phyloP scores from a whole-genome alignment of 2,113 vertebrate genomes.

The Protobothrops flavoviridis region DNA sequence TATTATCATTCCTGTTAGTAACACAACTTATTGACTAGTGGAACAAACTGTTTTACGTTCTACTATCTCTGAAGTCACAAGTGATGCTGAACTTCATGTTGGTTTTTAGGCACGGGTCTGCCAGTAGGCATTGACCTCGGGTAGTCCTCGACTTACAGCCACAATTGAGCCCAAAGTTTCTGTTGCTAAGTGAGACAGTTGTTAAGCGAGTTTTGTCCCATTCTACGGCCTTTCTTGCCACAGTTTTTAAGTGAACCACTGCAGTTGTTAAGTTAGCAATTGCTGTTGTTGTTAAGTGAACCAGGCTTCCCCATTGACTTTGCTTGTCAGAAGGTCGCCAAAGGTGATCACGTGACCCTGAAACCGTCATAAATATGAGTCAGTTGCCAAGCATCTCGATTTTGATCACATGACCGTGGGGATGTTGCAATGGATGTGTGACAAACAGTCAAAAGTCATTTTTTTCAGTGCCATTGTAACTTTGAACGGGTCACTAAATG shows the following conservation, averaged over 20 bases:
- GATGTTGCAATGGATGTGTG: not conserved
- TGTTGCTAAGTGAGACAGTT: not conserved
- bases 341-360: not conserved
- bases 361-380: not conserved
- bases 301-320: not conserved
- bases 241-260: not conserved
- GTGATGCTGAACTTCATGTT: not conserved
- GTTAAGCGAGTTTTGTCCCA: not conserved
- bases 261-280: not conserved
- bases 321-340: not conserved
- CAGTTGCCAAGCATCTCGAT: not conserved
- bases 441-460: not conserved
- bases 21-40: not conserved
- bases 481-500: not conserved
- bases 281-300: not conserved
- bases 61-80: not conserved
- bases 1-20: not conserved
- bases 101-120: not conserved
- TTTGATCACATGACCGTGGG: not conserved
- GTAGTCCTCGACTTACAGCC: not conserved
- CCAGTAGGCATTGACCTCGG: not conserved
- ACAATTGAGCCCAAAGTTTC: not conserved
- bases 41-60: not conserved
- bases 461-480: not conserved
- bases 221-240: not conserved